phyloP scores from a whole-genome alignment of 2,797 vertebrate genomes.

The Eutrigla gurnardus region DNA sequence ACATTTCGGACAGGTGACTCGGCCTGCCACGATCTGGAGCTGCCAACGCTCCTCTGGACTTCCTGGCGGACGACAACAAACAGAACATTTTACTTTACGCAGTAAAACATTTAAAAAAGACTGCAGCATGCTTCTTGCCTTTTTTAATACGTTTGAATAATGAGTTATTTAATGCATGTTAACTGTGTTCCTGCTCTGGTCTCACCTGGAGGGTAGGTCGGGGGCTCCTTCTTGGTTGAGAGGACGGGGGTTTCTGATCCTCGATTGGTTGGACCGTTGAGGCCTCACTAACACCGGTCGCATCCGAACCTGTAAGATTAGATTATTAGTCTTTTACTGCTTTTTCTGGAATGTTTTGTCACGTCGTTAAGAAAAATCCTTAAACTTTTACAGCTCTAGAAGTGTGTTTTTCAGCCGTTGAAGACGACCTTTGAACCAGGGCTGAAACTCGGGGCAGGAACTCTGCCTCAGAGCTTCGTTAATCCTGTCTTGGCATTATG shows the following conservation, averaged over 20 bases:
- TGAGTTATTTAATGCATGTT: too few species aligned
- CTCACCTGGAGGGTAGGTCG: constrained; percentile 79
- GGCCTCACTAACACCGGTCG: constrained; percentile 17
- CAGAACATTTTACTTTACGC: background rate
- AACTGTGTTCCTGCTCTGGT: background rate
- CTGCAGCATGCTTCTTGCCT: too few species aligned
- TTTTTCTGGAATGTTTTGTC: too few species aligned
- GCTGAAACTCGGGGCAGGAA: too few species aligned
- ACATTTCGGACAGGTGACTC: constrained; percentile 93
- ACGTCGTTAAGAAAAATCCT: background rate
- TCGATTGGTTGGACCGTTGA: constrained; percentile 48
- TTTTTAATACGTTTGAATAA: too few species aligned
- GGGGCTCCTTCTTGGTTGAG: constrained; percentile 78
- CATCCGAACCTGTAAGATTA: constrained; percentile 45
- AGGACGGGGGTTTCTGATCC: constrained; percentile 61
- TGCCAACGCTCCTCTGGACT: constrained; percentile 94
- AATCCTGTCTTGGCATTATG: too few species aligned
- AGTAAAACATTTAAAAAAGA: background rate
- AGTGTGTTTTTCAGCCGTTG: too few species aligned
- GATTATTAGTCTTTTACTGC: background rate
- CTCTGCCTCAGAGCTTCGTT: too few species aligned
- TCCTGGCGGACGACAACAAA: constrained; percentile 76
- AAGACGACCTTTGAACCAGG: too few species aligned
- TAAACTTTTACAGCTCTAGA: too few species aligned
- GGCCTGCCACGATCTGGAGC: constrained; percentile 91